phyloP scores from a whole-genome alignment of 1,140 invertebrate species.

The Probaryconus sp. region DNA sequence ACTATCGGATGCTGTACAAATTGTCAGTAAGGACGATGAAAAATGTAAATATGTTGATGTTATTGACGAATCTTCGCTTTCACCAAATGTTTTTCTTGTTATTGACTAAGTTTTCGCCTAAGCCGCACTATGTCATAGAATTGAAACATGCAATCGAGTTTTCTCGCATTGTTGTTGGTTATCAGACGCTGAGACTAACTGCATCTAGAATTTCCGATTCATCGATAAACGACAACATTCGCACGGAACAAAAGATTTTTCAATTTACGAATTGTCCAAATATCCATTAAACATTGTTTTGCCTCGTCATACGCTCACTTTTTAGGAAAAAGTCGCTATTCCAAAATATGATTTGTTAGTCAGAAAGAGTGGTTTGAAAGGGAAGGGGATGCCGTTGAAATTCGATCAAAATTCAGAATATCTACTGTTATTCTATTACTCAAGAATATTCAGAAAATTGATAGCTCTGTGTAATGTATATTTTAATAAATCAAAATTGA shows the following conservation, averaged over 20 bases:
- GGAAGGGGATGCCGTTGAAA: no score
- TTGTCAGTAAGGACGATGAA: neutral
- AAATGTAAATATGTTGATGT: no score
- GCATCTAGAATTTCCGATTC: constrained; percentile 3
- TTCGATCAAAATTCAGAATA: no score
- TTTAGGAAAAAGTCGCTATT: neutral
- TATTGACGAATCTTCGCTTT: neutral
- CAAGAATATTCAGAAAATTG: no score
- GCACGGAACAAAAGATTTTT: constrained; percentile 10
- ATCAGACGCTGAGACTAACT: neutral
- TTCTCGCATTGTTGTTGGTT: neutral
- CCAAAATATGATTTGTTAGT: neutral
- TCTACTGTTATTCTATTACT: no score
- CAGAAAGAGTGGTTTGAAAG: constrained; percentile 1
- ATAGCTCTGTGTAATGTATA: no score
- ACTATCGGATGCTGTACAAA: constrained; percentile 1
- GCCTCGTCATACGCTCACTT: constrained; percentile 1
- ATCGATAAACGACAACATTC: constrained; percentile 15
- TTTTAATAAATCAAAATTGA: no score
- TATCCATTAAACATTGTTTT: constrained; percentile 1
- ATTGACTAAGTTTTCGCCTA: neutral
- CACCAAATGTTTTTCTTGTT: neutral
- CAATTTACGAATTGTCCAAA: constrained; percentile 13
- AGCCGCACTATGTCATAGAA: neutral
- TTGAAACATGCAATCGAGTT: neutral